Conservation (phyloP, 2,888 invertebrate species). For the Creontiades dilutus region DNA sequence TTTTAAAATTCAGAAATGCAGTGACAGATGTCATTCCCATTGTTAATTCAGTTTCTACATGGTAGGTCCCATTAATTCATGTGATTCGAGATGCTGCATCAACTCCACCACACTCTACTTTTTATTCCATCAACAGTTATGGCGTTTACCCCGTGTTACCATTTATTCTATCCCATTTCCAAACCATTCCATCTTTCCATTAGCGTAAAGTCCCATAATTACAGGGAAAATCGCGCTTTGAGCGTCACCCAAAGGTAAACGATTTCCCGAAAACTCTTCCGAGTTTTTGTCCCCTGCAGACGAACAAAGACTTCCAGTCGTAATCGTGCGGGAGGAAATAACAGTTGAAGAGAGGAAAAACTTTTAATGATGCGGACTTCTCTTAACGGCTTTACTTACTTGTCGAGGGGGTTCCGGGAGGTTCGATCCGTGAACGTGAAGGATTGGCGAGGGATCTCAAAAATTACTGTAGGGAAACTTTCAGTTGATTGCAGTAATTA, state of each 20-base stretch:
- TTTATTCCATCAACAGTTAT: too few species aligned
- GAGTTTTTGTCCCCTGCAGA: slow-evolving; percentile 1
- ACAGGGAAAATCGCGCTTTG: neutral
- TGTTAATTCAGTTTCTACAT: too few species aligned
- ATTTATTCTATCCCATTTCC: neutral
- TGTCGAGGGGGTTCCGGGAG: neutral
- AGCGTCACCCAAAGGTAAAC: slow-evolving; percentile 28
- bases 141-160: neutral
- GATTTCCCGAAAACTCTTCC: slow-evolving; percentile 4
- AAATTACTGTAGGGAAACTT: slow-evolving; percentile 42
- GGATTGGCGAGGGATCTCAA: slow-evolving; percentile 40
- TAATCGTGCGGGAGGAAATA: slow-evolving; percentile 29
- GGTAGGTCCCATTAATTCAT: too few species aligned
- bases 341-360: slow-evolving; percentile 36
- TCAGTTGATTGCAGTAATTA: slow-evolving; percentile 39
- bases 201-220: neutral
- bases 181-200: neutral
- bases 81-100: too few species aligned
- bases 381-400: slow-evolving; percentile 51
- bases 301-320: slow-evolving; percentile 16
- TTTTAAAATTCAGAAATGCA: too few species aligned
- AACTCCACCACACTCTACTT: too few species aligned
- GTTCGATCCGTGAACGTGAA: slow-evolving; percentile 8
- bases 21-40: too few species aligned
- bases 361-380: slow-evolving; percentile 60